A percentile compares a stretch with the other conserved stretches of the same genome.
Evolutionary conservation across 2,888 invertebrate genomes (phyloP).

Genomic region (Oscheius sp.): DNA sequence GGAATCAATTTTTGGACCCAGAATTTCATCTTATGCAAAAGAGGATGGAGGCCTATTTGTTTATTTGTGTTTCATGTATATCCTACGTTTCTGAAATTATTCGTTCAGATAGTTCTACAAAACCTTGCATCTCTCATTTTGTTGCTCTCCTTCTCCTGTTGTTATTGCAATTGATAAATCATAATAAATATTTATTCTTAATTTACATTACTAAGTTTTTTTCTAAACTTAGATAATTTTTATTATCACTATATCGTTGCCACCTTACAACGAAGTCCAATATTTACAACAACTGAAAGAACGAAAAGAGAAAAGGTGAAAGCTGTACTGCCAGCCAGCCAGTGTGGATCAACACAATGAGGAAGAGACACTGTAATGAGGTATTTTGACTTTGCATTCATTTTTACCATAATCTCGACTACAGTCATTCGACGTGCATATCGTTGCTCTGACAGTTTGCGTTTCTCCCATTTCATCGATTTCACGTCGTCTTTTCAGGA

Average conservation of each 20-base stretch:
- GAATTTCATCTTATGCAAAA: too few species aligned
- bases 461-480: conserved; percentile 30
- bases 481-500: conserved; percentile 46
- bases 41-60: too few species aligned
- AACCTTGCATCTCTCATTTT: too few species aligned
- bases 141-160: too few species aligned
- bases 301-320: conserved; percentile 1
- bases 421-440: conserved; percentile 31
- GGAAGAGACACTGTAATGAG: conserved; percentile 6
- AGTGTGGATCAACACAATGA: conserved; percentile 7
- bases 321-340: conserved; percentile 14
- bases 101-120: too few species aligned
- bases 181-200: too few species aligned
- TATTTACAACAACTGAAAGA: conserved; percentile 12
- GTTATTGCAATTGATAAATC: too few species aligned
- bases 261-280: conserved; percentile 14
- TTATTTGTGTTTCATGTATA: too few species aligned
- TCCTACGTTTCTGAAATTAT: too few species aligned
- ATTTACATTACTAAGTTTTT: too few species aligned
- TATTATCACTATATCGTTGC: too few species aligned
- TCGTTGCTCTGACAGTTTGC: conserved; percentile 42
- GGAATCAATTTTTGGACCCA: too few species aligned
- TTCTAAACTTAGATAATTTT: neutral
- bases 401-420: conserved; percentile 14
- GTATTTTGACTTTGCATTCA: neutral